Evolutionary conservation across 2,797 vertebrate genomes (phyloP), one percentile per base, ranked within the genome.

Genomic region (Fistularia commersonii): DNA sequence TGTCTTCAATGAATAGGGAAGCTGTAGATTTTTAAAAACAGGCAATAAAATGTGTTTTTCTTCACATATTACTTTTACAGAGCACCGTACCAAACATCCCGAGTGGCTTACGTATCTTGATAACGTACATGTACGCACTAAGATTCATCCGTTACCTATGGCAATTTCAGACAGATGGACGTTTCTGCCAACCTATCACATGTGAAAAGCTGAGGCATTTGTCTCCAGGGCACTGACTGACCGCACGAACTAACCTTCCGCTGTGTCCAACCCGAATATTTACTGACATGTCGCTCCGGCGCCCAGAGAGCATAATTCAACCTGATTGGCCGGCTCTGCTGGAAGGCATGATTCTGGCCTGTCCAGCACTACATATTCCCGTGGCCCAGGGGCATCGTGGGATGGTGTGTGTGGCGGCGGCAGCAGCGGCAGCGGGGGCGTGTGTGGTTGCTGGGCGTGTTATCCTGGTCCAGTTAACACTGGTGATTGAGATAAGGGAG

Each of bases 261-360:
- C 77, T 65, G 75, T 69, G 79, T 87, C 85, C 76, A 70, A 74
- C 78, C 66, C 53, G 75, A 85, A 78, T 77, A 78, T 81, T 66
- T 68, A 57, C 74, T 72, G 84, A 87, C 79, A 81, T 78, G 80
- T 84, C 58, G 73, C 76, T 77, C 75, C 14, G 53, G 77, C 73
- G 54, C 63, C 60, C 55, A 59, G 56, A 72, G 80, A 87, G 59
- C 56, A 77, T 91, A 90, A 92, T 91, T 87, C 81, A 89, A 88
- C 61, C 64, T 89, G 90, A 91, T 91, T 91, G 87, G 89, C 80
- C 70, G 51, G 69, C 76, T 83, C 80, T 82, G 88, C 91, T 88
- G 72, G 80, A 84, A 90, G 91, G 90, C 87, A 88, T 83, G 85
- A 87, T 81, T 90, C 74, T 77, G 75, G 80, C 82, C 90, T 87